A percentile compares a stretch with the other conserved stretches of the same genome.
phyloP scores from a whole-genome alignment of 2,888 invertebrate species.

The Acronicta alni region DNA sequence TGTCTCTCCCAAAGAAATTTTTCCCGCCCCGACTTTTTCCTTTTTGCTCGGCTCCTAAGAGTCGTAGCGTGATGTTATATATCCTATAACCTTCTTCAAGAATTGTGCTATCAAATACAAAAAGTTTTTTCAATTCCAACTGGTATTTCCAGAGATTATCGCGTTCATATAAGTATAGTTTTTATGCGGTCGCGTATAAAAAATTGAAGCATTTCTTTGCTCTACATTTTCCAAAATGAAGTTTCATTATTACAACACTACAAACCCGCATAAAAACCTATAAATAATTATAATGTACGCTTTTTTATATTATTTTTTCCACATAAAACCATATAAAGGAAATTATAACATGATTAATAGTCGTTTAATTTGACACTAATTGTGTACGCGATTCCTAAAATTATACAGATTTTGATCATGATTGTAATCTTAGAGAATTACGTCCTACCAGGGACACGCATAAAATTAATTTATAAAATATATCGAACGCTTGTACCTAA shows the following conservation, averaged over 20 bases:
- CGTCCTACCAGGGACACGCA: constrained; percentile 19
- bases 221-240: not conserved
- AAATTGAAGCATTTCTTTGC: not conserved
- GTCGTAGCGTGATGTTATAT: no score
- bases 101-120: no score
- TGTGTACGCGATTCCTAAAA: constrained; percentile 37
- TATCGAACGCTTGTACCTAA: constrained; percentile 40
- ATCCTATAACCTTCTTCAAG: no score
- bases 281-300: constrained; percentile 9
- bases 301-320: constrained; percentile 25
- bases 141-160: no score
- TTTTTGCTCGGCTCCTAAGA: no score
- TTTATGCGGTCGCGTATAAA: no score
- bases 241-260: not conserved
- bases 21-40: no score
- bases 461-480: constrained; percentile 50
- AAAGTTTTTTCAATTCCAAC: no score
- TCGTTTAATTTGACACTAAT: constrained; percentile 49
- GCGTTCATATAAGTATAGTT: no score
- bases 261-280: not conserved
- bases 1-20: no score
- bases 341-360: constrained; percentile 55
- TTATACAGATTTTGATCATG: constrained; percentile 49
- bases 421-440: constrained; percentile 45
- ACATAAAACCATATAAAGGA: constrained; percentile 39